phyloP scores from a whole-genome alignment of 2,113 vertebrate genomes.

The Misgurnus mizolepis region DNA sequence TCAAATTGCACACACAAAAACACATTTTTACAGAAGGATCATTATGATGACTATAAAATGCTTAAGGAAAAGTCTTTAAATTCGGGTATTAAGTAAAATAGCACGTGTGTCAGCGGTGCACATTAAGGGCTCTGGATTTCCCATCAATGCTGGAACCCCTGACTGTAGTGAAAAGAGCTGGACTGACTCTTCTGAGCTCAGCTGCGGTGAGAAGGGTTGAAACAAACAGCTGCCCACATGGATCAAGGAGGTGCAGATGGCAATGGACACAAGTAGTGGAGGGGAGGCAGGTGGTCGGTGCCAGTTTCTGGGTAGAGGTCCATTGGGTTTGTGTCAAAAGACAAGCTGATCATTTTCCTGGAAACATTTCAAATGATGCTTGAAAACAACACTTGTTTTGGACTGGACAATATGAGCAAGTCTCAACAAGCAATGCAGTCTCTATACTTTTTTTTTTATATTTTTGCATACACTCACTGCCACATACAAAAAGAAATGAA shows the following conservation, averaged over 20 bases:
- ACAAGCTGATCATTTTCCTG: slow-evolving; percentile 39
- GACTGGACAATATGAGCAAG: not conserved
- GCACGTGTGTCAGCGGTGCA: not conserved
- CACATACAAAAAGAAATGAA: no score
- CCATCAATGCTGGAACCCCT: slow-evolving; percentile 19
- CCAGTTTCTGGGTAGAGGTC: slow-evolving; percentile 26
- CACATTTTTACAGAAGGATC: not conserved
- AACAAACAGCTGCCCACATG: slow-evolving; percentile 41
- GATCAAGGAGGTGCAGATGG: slow-evolving; percentile 41
- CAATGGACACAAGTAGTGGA: slow-evolving; percentile 20
- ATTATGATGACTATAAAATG: not conserved
- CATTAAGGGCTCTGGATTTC: slow-evolving; percentile 17
- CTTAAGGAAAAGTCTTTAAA: not conserved
- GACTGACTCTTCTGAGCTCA: slow-evolving; percentile 28
- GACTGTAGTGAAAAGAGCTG: slow-evolving; percentile 6
- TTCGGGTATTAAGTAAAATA: not conserved
- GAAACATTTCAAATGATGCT: not conserved
- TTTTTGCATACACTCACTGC: no score
- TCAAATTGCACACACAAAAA: not conserved
- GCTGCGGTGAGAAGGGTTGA: slow-evolving; percentile 44
- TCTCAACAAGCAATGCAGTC: not conserved
- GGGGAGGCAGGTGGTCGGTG: slow-evolving; percentile 31
- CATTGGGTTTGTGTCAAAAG: slow-evolving; percentile 37
- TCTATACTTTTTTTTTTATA: not conserved
- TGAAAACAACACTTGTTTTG: no score